Conservation (phyloP, 2,113 vertebrate genomes). For the mouse (Mus musculus) region GRCm39 chrX:164279001-164279500, state of each 20-base stretch:
- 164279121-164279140: not conserved
- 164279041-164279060: no score
- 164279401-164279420: not conserved
- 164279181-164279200: slow-evolving; percentile 38
- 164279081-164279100: no score
- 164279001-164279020: no score
- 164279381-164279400: not conserved
- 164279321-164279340: not conserved
- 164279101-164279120: no score
- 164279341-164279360: not conserved
- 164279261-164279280: slow-evolving; percentile 1
- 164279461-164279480: not conserved
- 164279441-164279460: not conserved
- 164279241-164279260: not conserved
- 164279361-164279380: slow-evolving; percentile 26
- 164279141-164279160: slow-evolving; percentile 29
- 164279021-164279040: no score
- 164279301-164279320: not conserved
- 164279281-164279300: not conserved
- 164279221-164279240: slow-evolving; percentile 32
- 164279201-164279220: slow-evolving; percentile 33
- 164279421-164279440: slow-evolving; percentile 31
- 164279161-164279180: slow-evolving; percentile 55
- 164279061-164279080: no score
- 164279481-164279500: not conserved